Percentiles rank a stretch among this genome's conserved stretches.
These are phyloP conservation scores for Neodiprion virginianus DNA, from an alignment of 1,140 invertebrate species.

Conservation along the genomic window DNA sequence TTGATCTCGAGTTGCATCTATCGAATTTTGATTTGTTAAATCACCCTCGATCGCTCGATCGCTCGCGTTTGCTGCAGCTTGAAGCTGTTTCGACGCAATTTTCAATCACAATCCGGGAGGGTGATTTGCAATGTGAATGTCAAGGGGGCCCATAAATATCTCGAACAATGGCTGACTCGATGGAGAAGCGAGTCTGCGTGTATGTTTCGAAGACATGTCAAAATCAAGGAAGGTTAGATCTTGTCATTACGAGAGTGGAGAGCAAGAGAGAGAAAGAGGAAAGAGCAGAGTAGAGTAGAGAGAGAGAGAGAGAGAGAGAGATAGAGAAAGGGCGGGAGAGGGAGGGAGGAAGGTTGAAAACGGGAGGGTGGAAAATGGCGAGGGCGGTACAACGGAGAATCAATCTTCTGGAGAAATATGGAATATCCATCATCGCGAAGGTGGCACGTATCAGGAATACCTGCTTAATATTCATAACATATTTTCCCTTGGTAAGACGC, in stretches of 20 bases:
- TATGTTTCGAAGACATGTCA: constrained; percentile 16
- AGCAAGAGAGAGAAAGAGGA: not conserved
- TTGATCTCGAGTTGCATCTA: too few relatives aligned
- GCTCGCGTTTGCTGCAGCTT: too few relatives aligned
- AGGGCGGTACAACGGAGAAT: constrained; percentile 24
- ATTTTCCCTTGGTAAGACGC: constrained; percentile 19
- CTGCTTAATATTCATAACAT: constrained; percentile 47
- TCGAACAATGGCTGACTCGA: constrained; percentile 17
- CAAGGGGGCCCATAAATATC: too few relatives aligned
- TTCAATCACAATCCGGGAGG: too few relatives aligned
- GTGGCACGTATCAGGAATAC: not conserved
- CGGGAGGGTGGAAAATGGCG: not conserved
- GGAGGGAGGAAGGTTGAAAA: not conserved
- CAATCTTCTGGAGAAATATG: constrained; percentile 31
- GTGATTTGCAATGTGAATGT: too few relatives aligned
- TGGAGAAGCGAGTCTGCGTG: constrained; percentile 26
- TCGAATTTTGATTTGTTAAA: too few relatives aligned
- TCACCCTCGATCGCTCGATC: too few relatives aligned
- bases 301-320: not conserved
- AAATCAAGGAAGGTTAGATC: not conserved
- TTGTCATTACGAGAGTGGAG: not conserved
- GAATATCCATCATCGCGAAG: constrained; percentile 20
- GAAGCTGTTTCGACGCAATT: too few relatives aligned
- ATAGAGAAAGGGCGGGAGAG: not conserved
- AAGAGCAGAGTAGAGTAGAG: too few relatives aligned